Conservation (phyloP, 2,797 vertebrate species). For the Taeniopygia guttata region DNA sequence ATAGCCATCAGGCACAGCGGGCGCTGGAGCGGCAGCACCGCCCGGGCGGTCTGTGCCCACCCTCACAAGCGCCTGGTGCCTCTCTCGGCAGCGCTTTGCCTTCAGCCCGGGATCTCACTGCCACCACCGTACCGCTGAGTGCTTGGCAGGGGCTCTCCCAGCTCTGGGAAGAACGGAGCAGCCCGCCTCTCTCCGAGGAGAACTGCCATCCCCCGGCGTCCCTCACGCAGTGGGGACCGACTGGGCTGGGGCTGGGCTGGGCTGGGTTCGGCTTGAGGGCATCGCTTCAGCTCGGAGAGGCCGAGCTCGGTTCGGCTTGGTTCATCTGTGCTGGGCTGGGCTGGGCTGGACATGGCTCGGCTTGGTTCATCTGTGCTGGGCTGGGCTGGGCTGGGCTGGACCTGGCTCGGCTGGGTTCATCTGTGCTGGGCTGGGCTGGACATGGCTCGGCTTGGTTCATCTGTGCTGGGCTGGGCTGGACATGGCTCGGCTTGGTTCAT, state of each 20-base stretch:
- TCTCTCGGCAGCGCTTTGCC: background rate
- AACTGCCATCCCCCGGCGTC: no score
- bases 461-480: no score
- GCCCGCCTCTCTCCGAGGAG: no score
- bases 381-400: no score
- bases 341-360: background rate
- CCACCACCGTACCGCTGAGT: rapidly evolving
- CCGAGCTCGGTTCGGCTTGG: no score
- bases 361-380: no score
- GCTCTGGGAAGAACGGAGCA: background rate
- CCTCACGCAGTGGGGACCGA: rapidly evolving
- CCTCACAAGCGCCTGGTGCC: background rate
- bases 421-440: background rate
- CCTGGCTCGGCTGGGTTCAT: background rate
- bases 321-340: background rate
- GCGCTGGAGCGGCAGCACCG: background rate
- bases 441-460: no score
- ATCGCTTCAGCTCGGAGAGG: background rate
- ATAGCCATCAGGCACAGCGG: background rate
- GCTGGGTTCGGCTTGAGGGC: background rate
- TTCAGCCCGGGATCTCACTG: background rate
- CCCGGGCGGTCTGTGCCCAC: background rate
- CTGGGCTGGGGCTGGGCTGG: background rate
- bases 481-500: background rate
- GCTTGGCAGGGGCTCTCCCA: background rate